Conservation (phyloP, 2,888 invertebrate genomes). For the Philereme vetulata region DNA sequence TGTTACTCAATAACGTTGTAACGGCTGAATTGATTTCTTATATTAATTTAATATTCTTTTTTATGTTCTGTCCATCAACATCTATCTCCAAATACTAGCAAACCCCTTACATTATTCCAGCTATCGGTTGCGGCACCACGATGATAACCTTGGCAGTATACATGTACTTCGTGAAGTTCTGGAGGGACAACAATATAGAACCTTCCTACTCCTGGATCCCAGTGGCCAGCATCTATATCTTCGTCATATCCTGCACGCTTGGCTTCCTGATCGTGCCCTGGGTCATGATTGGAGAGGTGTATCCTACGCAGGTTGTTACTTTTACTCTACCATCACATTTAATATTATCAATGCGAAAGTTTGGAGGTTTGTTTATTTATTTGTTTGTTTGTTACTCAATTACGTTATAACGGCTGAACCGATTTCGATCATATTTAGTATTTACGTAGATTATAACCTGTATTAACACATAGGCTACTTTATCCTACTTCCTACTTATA, state of each 20-base stretch:
- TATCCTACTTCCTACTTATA: too few relatives aligned
- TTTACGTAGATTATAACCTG: too few relatives aligned
- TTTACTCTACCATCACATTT: too few relatives aligned
- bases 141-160: slow-evolving; percentile 85
- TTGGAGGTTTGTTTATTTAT: too few relatives aligned
- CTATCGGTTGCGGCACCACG: slow-evolving; percentile 85
- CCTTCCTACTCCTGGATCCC: slow-evolving; percentile 85
- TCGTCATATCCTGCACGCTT: slow-evolving; percentile 85
- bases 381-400: too few relatives aligned
- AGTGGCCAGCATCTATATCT: slow-evolving; percentile 83
- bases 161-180: slow-evolving; percentile 82
- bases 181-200: slow-evolving; percentile 68
- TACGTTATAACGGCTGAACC: too few relatives aligned
- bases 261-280: slow-evolving; percentile 88
- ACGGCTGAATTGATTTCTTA: too few relatives aligned
- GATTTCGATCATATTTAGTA: too few relatives aligned
- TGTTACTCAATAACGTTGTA: too few relatives aligned
- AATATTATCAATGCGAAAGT: too few relatives aligned
- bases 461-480: too few relatives aligned
- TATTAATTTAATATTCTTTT: too few relatives aligned
- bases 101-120: slow-evolving; percentile 49
- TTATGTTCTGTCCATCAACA: neutral
- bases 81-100: neutral
- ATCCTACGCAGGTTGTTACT: slow-evolving; percentile 83
- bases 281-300: slow-evolving; percentile 90